phyloP scores from a whole-genome alignment of 2,113 vertebrate species.

The Eurypyga helias region DNA sequence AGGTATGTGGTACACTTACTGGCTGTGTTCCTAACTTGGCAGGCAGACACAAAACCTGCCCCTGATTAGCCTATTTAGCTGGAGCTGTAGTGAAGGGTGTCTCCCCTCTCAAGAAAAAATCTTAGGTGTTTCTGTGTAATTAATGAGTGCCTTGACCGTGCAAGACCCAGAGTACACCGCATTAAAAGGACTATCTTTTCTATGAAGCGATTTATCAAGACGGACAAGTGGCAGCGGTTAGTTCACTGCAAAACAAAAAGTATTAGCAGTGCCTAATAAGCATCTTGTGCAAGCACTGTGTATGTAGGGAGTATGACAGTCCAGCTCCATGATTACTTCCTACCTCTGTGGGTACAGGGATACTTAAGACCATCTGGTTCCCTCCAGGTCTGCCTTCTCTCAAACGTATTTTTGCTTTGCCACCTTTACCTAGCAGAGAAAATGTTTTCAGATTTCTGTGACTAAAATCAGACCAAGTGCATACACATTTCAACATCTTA shows the following conservation, averaged over 20 bases:
- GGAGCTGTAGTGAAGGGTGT: not conserved
- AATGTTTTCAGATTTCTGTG: not conserved
- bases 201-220: not conserved
- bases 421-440: not conserved
- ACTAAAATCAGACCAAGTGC: not conserved
- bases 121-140: not conserved
- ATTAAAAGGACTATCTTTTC: not conserved
- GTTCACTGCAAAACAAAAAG: not conserved
- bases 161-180: not conserved
- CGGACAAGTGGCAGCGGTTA: not conserved
- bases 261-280: not conserved
- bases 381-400: not conserved
- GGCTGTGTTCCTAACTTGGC: conserved; percentile 52
- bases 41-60: conserved; percentile 41
- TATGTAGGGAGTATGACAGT: not conserved
- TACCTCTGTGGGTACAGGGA: not conserved
- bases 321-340: rapidly evolving
- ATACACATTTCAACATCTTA: not conserved
- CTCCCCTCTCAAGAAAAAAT: not conserved
- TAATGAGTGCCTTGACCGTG: not conserved
- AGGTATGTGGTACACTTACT: conserved; percentile 61
- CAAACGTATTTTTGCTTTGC: not conserved
- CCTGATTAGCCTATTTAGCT: conserved; percentile 61
- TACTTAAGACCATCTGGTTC: not conserved
- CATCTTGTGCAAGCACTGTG: not conserved